phyloP scores from a whole-genome alignment of 2,888 invertebrate genomes.

The Noctua janthina region DNA sequence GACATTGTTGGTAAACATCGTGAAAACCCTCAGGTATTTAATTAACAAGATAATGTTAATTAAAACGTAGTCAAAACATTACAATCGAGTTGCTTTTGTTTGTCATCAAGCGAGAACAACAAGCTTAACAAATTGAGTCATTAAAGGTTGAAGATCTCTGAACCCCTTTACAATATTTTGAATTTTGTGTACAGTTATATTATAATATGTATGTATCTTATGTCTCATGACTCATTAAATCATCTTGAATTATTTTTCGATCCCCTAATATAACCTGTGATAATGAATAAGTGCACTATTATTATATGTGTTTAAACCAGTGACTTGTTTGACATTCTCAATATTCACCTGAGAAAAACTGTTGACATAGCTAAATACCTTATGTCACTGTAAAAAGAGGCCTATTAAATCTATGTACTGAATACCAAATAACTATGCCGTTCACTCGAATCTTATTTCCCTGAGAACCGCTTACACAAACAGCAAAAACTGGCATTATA shows the following conservation, averaged over 20 bases:
- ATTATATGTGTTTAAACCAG: not conserved
- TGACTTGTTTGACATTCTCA: not conserved
- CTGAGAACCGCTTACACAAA: not conserved
- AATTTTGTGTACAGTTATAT: not conserved
- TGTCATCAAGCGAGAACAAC: slow-evolving; percentile 27
- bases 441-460: slow-evolving; percentile 17
- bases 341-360: not conserved
- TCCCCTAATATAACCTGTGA: not conserved
- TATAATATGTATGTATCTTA: not conserved
- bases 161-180: not conserved
- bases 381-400: not conserved
- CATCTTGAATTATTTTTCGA: not conserved
- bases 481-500: slow-evolving; percentile 6
- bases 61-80: slow-evolving; percentile 14
- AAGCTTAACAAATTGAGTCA: slow-evolving; percentile 19
- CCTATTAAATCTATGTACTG: not conserved
- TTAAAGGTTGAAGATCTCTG: slow-evolving; percentile 26
- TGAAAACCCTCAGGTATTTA: not conserved
- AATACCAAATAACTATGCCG: not conserved
- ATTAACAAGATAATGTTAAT: slow-evolving; percentile 33
- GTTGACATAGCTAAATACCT: not conserved
- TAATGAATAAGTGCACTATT: not conserved
- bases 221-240: not conserved
- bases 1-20: slow-evolving; percentile 9
- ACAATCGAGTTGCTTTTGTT: slow-evolving; percentile 24